phyloP scores from a whole-genome alignment of 2,113 vertebrate genomes.

The Vimba vimba region DNA sequence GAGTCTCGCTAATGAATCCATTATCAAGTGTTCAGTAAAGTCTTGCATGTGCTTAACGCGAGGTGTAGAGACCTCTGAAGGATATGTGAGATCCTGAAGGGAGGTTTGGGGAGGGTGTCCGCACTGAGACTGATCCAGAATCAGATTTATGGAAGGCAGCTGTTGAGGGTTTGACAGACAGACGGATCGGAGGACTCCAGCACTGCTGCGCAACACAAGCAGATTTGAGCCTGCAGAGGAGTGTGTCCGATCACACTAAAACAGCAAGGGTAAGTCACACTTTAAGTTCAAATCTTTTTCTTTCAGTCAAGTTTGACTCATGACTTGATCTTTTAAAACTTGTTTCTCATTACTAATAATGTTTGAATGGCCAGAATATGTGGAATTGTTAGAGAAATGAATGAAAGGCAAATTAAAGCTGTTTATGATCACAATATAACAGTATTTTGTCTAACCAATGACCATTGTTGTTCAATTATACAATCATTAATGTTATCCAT shows the following conservation, averaged over 20 bases:
- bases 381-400: neutral
- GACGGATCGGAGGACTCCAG: conserved; percentile 55
- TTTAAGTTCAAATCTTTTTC: neutral
- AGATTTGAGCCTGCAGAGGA: conserved; percentile 54
- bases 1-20: conserved; percentile 13
- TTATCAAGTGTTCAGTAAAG: conserved; percentile 50
- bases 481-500: neutral
- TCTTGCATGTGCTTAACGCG: neutral
- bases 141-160: conserved; percentile 81
- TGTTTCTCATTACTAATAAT: neutral
- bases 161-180: conserved; percentile 80
- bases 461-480: neutral
- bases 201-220: conserved; percentile 59
- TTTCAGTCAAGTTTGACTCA: neutral
- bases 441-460: neutral
- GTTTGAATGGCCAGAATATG: neutral
- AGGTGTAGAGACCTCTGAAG: conserved; percentile 37
- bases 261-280: conserved; percentile 67
- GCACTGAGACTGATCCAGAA: conserved; percentile 61
- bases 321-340: neutral
- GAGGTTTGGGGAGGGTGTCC: conserved; percentile 54
- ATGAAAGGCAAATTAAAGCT: neutral
- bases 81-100: conserved; percentile 18
- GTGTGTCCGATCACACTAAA: conserved; percentile 53
- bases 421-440: neutral